Conservation (phyloP, 2,797 vertebrate genomes). For the Sebastes dallii region DNA sequence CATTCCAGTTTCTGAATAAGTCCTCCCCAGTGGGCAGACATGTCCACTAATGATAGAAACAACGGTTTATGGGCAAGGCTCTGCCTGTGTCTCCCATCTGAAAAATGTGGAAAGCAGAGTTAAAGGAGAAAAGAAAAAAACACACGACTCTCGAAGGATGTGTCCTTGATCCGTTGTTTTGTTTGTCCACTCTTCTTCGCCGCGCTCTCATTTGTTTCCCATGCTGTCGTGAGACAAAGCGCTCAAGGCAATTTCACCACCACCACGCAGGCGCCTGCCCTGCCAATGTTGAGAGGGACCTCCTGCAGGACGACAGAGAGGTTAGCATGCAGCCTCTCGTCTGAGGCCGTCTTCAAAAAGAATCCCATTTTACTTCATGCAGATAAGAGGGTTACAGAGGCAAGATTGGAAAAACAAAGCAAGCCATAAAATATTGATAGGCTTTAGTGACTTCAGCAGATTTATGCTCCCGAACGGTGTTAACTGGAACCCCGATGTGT, state of each 20-base stretch:
- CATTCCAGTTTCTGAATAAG: constrained; percentile 59
- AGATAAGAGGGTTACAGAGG: constrained; percentile 44
- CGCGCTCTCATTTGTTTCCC: constrained; percentile 59
- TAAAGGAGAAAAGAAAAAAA: constrained; percentile 45
- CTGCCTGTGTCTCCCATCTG: constrained; percentile 54
- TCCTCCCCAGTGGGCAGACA: constrained; percentile 62
- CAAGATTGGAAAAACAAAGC: constrained; percentile 22
- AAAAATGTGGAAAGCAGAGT: constrained; percentile 66
- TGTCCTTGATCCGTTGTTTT: constrained; percentile 71
- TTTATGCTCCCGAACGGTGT: constrained; percentile 5
- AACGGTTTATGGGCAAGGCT: constrained; percentile 64
- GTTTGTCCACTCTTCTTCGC: constrained; percentile 64
- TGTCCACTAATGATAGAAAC: constrained; percentile 73
- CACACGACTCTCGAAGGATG: constrained; percentile 63
- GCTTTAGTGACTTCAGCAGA: constrained; percentile 30
- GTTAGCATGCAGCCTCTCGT: constrained; percentile 58
- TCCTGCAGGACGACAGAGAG: constrained; percentile 84
- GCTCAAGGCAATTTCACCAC: constrained; percentile 92
- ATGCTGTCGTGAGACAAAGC: constrained; percentile 56
- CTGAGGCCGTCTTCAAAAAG: constrained; percentile 31
- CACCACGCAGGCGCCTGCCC: constrained; percentile 95
- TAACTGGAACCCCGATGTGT: constrained; percentile 11
- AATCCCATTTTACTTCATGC: constrained; percentile 46
- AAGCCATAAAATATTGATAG: constrained; percentile 29
- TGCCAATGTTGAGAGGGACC: constrained; percentile 94